Percentiles rank a stretch among this genome's conserved stretches.
Conservation (phyloP, 2,888 invertebrate genomes). For the Craniophora ligustri region DNA sequence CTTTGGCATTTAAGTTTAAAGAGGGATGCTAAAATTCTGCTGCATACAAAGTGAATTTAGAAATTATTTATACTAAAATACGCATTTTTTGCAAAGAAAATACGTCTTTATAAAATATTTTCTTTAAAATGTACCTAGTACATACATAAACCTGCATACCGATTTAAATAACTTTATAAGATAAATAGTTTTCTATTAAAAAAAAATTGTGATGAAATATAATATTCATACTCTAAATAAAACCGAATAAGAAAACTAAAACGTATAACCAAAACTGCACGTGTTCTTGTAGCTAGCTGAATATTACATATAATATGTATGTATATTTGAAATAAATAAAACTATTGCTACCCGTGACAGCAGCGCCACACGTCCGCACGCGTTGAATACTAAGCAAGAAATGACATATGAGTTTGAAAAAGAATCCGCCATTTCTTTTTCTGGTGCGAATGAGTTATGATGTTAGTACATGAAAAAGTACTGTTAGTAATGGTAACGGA, state of each 20-base stretch:
- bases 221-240: not conserved
- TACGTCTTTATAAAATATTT: not conserved
- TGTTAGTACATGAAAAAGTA: conserved; percentile 31
- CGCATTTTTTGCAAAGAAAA: not conserved
- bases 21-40: not conserved
- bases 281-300: conserved; percentile 9
- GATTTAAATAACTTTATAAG: not conserved
- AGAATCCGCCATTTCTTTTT: conserved; percentile 26
- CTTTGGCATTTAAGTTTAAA: not conserved
- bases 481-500: conserved; percentile 32
- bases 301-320: conserved; percentile 6
- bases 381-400: conserved; percentile 58
- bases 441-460: conserved; percentile 35
- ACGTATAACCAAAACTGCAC: conserved; percentile 15
- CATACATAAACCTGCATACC: not conserved
- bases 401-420: conserved; percentile 46
- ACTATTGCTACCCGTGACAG: conserved; percentile 57
- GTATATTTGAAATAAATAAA: conserved; percentile 59
- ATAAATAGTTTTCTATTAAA: not conserved
- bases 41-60: not conserved
- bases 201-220: not conserved
- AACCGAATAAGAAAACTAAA: conserved; percentile 20
- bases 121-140: too few relatives aligned
- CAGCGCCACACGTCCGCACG: conserved; percentile 38
- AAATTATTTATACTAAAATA: not conserved